Percentiles rank a stretch among this genome's conserved stretches.
Conservation (phyloP, 2,888 invertebrate species). For the Trissonchulus latispiculum region DNA sequence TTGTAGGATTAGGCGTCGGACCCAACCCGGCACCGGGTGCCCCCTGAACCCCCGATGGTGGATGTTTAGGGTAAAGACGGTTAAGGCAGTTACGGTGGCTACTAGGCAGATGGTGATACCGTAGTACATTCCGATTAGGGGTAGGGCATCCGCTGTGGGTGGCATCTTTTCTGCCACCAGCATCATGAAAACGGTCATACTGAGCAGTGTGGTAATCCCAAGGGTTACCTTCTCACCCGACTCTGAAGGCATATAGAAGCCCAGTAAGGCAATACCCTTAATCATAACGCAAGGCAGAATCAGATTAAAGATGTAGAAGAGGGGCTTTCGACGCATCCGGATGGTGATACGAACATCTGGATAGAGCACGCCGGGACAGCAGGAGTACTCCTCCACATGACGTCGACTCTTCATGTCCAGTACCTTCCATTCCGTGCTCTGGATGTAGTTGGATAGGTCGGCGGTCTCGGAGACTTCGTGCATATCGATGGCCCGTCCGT, state of each 20-base stretch:
- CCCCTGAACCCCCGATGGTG: constrained; percentile 49
- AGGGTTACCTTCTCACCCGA: constrained; percentile 76
- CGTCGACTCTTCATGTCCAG: constrained; percentile 21
- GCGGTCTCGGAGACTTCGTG: constrained; percentile 21
- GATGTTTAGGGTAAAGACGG: constrained; percentile 71
- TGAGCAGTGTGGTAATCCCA: constrained; percentile 72
- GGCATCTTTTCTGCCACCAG: constrained; percentile 72
- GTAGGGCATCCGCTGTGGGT: constrained; percentile 69
- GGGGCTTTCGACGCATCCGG: constrained; percentile 54
- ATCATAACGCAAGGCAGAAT: constrained; percentile 73
- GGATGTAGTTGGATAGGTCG: constrained; percentile 39
- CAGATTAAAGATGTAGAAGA: constrained; percentile 70
- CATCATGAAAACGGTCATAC: constrained; percentile 79
- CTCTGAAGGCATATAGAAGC: constrained; percentile 76
- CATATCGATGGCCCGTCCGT: constrained; percentile 58
- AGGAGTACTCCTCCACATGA: constrained; percentile 40
- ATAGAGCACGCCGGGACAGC: constrained; percentile 63
- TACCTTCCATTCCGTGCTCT: constrained; percentile 41
- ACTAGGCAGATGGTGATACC: constrained; percentile 53
- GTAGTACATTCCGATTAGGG: constrained; percentile 60
- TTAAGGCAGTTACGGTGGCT: constrained; percentile 51
- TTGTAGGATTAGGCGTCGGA: constrained; percentile 38
- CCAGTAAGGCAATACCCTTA: constrained; percentile 71
- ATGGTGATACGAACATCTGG: constrained; percentile 73
- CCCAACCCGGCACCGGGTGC: constrained; percentile 34